Conservation (phyloP, 2,888 invertebrate species). For the Timandra comae region DNA sequence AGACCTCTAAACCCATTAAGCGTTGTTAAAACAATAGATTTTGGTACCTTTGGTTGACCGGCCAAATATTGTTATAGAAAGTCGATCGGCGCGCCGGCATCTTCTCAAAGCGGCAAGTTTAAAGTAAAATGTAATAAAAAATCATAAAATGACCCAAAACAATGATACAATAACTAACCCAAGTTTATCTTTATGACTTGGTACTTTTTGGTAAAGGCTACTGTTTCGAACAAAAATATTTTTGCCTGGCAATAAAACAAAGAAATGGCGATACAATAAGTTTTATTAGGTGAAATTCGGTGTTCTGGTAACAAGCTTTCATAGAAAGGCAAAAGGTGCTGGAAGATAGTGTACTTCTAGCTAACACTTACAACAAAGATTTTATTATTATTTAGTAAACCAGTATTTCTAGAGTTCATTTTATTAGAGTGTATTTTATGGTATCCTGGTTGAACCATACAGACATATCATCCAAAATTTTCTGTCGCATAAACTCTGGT, state of each 20-base stretch:
- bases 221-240: slow-evolving; percentile 35
- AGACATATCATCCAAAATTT: too few relatives aligned
- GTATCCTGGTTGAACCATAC: too few relatives aligned
- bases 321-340: too few relatives aligned
- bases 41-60: slow-evolving; percentile 25
- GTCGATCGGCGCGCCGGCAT: slow-evolving; percentile 42
- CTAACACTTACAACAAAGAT: too few relatives aligned
- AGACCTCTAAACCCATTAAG: too few relatives aligned
- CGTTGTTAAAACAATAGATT: slow-evolving; percentile 15
- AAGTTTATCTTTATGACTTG: slow-evolving; percentile 17
- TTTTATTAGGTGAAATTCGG: slow-evolving; percentile 18
- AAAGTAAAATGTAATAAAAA: slow-evolving; percentile 51
- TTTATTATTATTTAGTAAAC: too few relatives aligned
- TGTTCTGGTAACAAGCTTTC: slow-evolving; percentile 3
- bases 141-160: slow-evolving; percentile 53
- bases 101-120: slow-evolving; percentile 39
- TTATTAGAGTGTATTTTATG: too few relatives aligned
- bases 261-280: slow-evolving; percentile 22
- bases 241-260: slow-evolving; percentile 4
- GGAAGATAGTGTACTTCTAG: too few relatives aligned
- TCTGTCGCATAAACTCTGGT: too few relatives aligned
- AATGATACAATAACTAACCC: slow-evolving; percentile 31
- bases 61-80: slow-evolving; percentile 41
- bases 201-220: slow-evolving; percentile 43
- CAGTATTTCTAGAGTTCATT: too few relatives aligned